Base-by-base conservation (phyloP, 2,113 vertebrate genomes). In the Cnemophilus loriae region DNA sequence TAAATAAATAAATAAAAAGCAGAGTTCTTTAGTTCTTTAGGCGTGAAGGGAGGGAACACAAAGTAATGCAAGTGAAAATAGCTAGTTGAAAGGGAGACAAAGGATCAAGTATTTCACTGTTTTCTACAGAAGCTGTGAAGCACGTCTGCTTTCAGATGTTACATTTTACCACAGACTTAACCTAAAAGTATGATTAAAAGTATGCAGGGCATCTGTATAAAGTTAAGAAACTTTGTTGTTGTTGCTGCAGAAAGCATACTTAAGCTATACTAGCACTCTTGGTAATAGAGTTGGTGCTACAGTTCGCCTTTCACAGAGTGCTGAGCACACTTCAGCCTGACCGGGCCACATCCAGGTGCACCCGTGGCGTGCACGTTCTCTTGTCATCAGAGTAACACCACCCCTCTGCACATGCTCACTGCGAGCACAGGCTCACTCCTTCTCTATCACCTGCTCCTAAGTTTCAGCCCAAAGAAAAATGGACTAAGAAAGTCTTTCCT, bases 291-390 rank as follows among this genome's bases (percentile, higher is more conserved):
- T 2, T 56, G 23, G 4, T 42, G 33, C 22, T 50, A 2, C 16
- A 46, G 10, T 15, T 73, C 17, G 11, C 9, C 52, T 15, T 6
- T 6, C 24, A 46, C 5, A 50, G 6, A n/a, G 21, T 6, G 8
- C 65, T 35, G 37, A 69, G 30, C 8, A 15, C 8, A 12, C 14
- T 17, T 47, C 4, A 75, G 63, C 17, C 32, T 37, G 17, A 37
- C 7, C 7, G 0, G 0, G 19, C 20, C 24, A n/a, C 18, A 22
- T 7, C 30, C 63, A 33, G 21, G 26, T 27, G 15, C 9, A 22
- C 22, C 26, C 4, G 10, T 2, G 13, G 33, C 4, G 9, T 11
- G 10, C 5, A 12, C 0, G 0, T 30, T 41, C 23, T 61, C n/a
- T 30, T 26, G 3, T 3, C 9, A 15, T 4, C 18, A 53, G 16